Conservation (phyloP, 2,113 vertebrate genomes). For the Gymnobelideus leadbeateri region DNA sequence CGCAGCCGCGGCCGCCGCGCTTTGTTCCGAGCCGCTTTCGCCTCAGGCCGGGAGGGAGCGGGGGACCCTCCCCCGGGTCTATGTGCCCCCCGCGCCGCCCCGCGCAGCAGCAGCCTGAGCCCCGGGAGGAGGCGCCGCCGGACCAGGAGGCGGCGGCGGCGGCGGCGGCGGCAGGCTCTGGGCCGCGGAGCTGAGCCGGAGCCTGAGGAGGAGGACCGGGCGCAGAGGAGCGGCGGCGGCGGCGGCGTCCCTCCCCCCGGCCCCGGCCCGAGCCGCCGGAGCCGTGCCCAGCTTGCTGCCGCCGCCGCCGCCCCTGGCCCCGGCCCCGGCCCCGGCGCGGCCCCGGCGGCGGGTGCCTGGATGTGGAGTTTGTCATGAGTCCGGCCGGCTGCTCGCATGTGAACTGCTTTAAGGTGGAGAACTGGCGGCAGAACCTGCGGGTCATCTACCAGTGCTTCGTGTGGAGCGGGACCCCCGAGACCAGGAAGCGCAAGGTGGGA, state of each 20-base stretch:
- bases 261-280: constrained; percentile 74
- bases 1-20: constrained; percentile 43
- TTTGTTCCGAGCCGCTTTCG: constrained; percentile 78
- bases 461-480: constrained; percentile 96
- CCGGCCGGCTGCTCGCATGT: constrained; percentile 96
- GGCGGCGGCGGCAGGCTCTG: constrained; percentile 19
- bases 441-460: constrained; percentile 98
- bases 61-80: constrained; percentile 71
- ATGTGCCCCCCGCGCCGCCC: constrained; percentile 61
- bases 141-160: constrained; percentile 9
- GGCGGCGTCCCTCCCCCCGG: constrained; percentile 75
- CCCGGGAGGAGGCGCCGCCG: constrained; percentile 57
- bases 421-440: constrained; percentile 98
- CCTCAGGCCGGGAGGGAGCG: background rate
- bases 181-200: constrained; percentile 36
- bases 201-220: constrained; percentile 15
- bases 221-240: background rate
- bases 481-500: constrained; percentile 96
- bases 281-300: constrained; percentile 40
- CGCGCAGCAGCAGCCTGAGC: constrained; percentile 52
- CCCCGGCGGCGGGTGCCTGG: constrained; percentile 83
- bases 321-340: constrained; percentile 74
- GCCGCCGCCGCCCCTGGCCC: constrained; percentile 73
- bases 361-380: constrained; percentile 91
- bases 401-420: constrained; percentile 97